A percentile compares a stretch with the other conserved stretches of the same genome.
These are phyloP conservation scores for Dromius quadrimaculatus DNA, from an alignment of 2,888 invertebrate species.

Conservation along the genomic window DNA sequence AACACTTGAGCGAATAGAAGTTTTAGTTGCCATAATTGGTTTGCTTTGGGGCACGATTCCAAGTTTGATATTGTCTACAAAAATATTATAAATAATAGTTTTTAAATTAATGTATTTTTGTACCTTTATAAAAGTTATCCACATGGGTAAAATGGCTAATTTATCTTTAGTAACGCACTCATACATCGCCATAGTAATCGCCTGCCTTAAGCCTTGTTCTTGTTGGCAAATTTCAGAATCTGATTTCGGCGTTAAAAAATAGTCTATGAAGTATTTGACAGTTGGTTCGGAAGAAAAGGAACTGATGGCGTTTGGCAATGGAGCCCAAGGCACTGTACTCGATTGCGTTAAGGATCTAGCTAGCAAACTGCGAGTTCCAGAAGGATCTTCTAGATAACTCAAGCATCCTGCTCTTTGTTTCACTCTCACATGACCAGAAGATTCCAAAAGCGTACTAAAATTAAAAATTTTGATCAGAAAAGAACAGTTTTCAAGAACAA, in stretches of 20 bases:
- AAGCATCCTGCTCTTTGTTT: constrained; percentile 92
- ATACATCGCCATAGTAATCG: constrained; percentile 77
- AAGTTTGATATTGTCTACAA: constrained; percentile 72
- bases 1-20: constrained; percentile 72
- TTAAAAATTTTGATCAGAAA: no score
- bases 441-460: constrained; percentile 74
- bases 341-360: constrained; percentile 85
- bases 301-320: constrained; percentile 75
- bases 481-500: not conserved
- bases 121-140: constrained; percentile 78
- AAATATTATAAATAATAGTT: constrained; percentile 48
- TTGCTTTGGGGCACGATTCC: constrained; percentile 68
- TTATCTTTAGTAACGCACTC: constrained; percentile 87
- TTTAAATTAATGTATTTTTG: constrained; percentile 59
- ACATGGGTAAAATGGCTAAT: constrained; percentile 79
- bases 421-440: constrained; percentile 81
- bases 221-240: constrained; percentile 63
- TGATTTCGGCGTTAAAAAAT: constrained; percentile 69
- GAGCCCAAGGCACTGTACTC: constrained; percentile 77
- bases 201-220: constrained; percentile 71
- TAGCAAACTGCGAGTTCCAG: constrained; percentile 81
- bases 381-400: constrained; percentile 87
- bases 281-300: constrained; percentile 81
- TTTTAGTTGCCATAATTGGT: constrained; percentile 83
- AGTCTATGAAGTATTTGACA: constrained; percentile 77